Evolutionary conservation across 2,797 vertebrate species (phyloP).

Genomic region (Pseudochirops cupreus): DNA sequence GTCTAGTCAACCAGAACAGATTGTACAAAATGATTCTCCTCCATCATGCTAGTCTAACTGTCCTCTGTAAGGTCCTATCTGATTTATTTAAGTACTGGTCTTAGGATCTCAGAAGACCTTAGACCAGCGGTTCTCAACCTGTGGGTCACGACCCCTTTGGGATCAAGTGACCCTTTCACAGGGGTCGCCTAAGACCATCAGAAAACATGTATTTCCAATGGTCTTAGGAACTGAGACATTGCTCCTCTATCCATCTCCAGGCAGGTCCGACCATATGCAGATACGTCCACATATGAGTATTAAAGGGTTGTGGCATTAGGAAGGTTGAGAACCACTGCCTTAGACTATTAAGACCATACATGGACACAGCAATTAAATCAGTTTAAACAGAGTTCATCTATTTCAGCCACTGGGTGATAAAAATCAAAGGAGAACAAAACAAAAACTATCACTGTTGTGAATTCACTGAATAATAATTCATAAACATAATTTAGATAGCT

Average conservation of each 20-base stretch:
- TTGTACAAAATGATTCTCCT: background rate
- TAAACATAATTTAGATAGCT: background rate
- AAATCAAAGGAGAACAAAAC: background rate
- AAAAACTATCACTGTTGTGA: background rate
- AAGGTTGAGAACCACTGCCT: too few species aligned
- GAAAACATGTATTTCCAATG: too few species aligned
- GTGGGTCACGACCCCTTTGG: too few species aligned
- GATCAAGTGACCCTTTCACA: too few species aligned
- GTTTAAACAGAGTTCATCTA: background rate
- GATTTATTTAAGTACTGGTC: background rate
- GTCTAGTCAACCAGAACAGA: background rate
- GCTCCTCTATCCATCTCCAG: too few species aligned
- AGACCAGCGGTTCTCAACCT: too few species aligned
- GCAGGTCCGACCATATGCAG: too few species aligned
- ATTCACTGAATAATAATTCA: background rate
- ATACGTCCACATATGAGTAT: too few species aligned
- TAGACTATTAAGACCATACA: background rate
- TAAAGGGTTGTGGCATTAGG: too few species aligned
- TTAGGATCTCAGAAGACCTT: background rate
- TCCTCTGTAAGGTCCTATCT: background rate
- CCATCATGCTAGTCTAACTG: background rate
- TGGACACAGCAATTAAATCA: background rate
- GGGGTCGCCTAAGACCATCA: too few species aligned
- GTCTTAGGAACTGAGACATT: too few species aligned
- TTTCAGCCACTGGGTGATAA: background rate